Conservation (phyloP, 2,888 invertebrate genomes). For the Loripinus fragilis region DNA sequence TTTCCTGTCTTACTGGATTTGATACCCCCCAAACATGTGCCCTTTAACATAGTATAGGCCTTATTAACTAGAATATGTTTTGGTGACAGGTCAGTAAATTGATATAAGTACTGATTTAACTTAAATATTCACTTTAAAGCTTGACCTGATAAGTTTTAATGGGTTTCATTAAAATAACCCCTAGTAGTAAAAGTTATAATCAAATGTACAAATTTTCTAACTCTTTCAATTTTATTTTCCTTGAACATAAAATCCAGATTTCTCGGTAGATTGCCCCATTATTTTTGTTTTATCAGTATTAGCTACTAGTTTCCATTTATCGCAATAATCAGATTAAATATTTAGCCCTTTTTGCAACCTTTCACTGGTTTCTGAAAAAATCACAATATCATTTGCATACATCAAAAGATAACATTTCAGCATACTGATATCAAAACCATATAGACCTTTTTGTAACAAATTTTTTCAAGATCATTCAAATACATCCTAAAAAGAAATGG, state of each 20-base stretch:
- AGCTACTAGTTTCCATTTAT: neutral
- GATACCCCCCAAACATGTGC: neutral
- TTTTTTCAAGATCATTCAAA: no score
- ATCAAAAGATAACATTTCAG: neutral
- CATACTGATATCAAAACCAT: conserved; percentile 7
- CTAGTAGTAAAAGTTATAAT: conserved; percentile 10
- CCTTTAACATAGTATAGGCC: neutral
- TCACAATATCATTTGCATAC: conserved; percentile 21
- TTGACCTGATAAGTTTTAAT: conserved; percentile 10
- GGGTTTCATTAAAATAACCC: conserved; percentile 12
- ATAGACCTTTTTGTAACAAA: neutral
- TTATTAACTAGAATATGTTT: neutral
- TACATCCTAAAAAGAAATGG: conserved; percentile 9
- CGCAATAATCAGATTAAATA: conserved; percentile 3
- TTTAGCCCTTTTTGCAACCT: conserved; percentile 9
- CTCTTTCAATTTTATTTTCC: neutral
- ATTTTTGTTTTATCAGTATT: conserved; percentile 6
- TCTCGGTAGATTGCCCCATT: neutral
- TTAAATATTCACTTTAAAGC: neutral
- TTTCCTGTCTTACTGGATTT: neutral
- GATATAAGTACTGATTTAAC: conserved; percentile 16
- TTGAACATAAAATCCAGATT: neutral
- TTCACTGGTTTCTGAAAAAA: conserved; percentile 3
- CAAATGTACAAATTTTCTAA: conserved; percentile 5
- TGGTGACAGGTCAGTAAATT: neutral